phyloP scores from a whole-genome alignment of 2,797 vertebrate genomes.

The Cichlasoma orientale region DNA sequence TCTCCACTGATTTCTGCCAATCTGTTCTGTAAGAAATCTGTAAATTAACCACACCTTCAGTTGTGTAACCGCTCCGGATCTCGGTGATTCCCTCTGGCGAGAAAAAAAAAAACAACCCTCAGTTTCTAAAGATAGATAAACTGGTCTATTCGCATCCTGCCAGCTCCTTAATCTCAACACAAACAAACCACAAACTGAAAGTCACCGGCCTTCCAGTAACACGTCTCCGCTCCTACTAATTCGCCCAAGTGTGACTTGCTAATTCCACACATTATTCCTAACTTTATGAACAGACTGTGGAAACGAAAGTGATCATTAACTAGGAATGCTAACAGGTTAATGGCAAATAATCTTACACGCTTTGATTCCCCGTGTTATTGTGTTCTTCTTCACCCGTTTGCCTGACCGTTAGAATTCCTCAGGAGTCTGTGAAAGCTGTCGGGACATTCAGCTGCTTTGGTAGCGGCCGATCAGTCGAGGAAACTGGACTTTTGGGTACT shows the following conservation, averaged over 20 bases:
- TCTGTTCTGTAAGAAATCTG: conserved; percentile 41
- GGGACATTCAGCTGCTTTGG: background rate
- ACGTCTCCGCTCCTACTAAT: conserved; percentile 35
- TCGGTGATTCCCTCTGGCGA: conserved; percentile 79
- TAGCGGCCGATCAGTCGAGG: too few species aligned
- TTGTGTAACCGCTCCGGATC: conserved; percentile 74
- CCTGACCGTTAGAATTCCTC: background rate
- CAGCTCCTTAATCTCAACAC: conserved; percentile 70
- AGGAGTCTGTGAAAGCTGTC: background rate
- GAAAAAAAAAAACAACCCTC: conserved; percentile 64
- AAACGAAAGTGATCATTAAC: background rate
- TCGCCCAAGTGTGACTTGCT: background rate
- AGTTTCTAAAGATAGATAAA: conserved; percentile 80
- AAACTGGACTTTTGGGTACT: background rate
- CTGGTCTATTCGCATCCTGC: conserved; percentile 75
- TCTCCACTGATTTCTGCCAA: conserved; percentile 5
- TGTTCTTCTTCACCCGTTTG: background rate
- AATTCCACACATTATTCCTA: background rate
- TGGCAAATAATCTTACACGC: background rate
- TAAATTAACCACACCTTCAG: conserved; percentile 58
- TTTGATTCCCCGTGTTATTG: background rate
- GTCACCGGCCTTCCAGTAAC: conserved; percentile 49
- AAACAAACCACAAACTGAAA: conserved; percentile 74
- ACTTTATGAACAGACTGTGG: background rate
- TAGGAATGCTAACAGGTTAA: background rate